These are phyloP conservation scores for Tokudaia muenninki DNA, from an alignment of 2,797 vertebrate genomes.

Conservation along the genomic window DNA sequence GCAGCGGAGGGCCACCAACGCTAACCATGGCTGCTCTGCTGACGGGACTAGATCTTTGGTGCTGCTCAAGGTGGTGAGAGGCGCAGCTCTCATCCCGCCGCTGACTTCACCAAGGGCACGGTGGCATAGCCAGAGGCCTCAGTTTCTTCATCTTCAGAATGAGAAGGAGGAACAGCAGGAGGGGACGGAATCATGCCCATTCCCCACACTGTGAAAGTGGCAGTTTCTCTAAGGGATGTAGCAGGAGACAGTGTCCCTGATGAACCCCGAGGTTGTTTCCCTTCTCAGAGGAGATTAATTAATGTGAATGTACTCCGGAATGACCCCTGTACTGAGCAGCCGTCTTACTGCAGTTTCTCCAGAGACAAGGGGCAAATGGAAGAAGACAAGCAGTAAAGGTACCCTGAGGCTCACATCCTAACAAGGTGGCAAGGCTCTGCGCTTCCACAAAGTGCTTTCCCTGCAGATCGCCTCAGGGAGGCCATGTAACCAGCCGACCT, in stretches of 20 bases:
- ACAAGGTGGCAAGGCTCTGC: not conserved
- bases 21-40: not conserved
- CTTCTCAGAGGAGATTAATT: not conserved
- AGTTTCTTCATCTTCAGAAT: not conserved
- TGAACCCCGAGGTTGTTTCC: not conserved
- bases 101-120: not conserved
- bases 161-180: not conserved
- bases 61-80: not conserved
- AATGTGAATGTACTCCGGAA: not conserved
- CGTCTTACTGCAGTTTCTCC: not conserved
- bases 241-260: not conserved
- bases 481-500: not conserved
- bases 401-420: not conserved
- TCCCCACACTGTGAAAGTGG: not conserved
- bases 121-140: not conserved
- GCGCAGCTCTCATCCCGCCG: not conserved
- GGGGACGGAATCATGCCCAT: not conserved
- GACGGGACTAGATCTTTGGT: not conserved
- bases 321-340: not conserved
- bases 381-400: not conserved
- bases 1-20: not conserved
- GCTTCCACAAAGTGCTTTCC: not conserved
- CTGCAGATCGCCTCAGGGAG: not conserved
- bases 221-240: not conserved
- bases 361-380: constrained; percentile 8